Percentiles rank a stretch among this genome's conserved stretches.
Conservation (phyloP, 2,888 invertebrate species). For the Leptura quadrifasciata region DNA sequence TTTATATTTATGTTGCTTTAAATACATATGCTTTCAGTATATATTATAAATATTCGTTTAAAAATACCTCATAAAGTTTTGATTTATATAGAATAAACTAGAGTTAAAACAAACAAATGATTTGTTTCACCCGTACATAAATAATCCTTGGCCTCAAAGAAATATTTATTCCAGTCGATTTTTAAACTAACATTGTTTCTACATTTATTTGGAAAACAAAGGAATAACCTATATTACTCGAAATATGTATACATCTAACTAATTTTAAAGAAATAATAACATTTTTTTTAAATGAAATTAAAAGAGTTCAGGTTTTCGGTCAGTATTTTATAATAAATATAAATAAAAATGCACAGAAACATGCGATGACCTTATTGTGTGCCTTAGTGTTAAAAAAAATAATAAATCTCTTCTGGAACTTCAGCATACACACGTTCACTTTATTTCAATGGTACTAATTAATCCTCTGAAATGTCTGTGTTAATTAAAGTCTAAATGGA, state of each 20-base stretch:
- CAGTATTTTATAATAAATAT: not conserved
- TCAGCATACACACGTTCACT: not conserved
- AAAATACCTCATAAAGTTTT: not conserved
- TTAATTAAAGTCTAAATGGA: not conserved
- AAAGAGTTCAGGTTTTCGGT: not conserved
- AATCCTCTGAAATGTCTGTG: constrained; percentile 1
- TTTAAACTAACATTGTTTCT: constrained; percentile 1
- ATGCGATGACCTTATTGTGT: not conserved
- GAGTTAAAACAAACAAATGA: not conserved
- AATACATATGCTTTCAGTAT: not conserved
- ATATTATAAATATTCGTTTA: not conserved
- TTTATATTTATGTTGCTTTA: no score
- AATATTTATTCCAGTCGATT: not conserved
- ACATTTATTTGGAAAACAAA: not conserved
- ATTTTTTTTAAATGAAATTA: not conserved
- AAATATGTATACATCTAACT: not conserved
- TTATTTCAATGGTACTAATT: constrained; percentile 1
- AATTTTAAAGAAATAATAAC: not conserved
- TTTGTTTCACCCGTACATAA: not conserved
- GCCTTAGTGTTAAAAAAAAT: not conserved
- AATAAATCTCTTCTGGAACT: not conserved
- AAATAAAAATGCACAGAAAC: not conserved
- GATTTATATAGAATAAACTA: constrained; percentile 1
- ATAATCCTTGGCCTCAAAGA: not conserved
- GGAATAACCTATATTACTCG: no score